Conservation (phyloP, 2,113 vertebrate genomes). For the Semicossyphus pulcher region DNA sequence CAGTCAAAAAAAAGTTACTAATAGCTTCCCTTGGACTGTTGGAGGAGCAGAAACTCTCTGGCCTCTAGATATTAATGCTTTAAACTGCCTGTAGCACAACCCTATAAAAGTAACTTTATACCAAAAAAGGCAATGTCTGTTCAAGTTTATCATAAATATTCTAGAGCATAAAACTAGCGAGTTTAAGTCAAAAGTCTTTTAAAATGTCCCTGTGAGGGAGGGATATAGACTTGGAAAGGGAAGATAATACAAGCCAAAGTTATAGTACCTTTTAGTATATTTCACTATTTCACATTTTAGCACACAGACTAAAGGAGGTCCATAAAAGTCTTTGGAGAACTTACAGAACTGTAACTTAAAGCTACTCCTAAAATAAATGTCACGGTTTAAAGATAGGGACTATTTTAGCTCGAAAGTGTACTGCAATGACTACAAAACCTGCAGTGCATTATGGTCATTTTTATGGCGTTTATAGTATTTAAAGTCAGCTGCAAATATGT, state of each 20-base stretch:
- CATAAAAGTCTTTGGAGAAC: conserved; percentile 8
- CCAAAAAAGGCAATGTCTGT: too few relatives aligned
- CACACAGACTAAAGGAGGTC: background rate
- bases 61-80: background rate
- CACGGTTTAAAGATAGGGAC: background rate
- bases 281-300: background rate
- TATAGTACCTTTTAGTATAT: background rate
- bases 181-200: background rate
- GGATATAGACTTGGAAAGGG: too few relatives aligned
- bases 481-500: background rate
- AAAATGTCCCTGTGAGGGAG: too few relatives aligned
- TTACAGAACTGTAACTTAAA: conserved; percentile 3
- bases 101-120: too few relatives aligned
- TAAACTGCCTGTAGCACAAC: too few relatives aligned
- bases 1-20: too few relatives aligned
- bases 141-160: too few relatives aligned
- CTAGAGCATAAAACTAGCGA: background rate
- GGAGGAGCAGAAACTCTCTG: background rate
- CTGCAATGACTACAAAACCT: background rate
- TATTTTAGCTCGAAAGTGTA: background rate
- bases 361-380: conserved; percentile 12
- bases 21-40: background rate
- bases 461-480: background rate
- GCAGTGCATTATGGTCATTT: background rate
- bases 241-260: background rate